Conservation (phyloP, 2,797 vertebrate genomes). For the Tauraco hartlaubi region DNA sequence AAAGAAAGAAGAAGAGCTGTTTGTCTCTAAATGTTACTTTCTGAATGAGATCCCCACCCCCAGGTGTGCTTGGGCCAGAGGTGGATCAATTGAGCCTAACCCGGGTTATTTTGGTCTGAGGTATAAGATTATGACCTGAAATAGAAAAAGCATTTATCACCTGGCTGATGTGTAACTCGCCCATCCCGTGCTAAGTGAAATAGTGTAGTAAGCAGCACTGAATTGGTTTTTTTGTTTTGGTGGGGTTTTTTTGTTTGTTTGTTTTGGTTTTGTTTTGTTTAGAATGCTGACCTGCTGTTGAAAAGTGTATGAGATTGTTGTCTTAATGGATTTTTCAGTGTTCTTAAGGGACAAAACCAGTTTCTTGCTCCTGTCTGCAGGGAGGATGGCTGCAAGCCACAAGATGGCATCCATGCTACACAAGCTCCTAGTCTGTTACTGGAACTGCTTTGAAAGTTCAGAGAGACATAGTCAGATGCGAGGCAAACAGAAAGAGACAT, state of each 20-base stretch:
- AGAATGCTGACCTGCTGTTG: not conserved
- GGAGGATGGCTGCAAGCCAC: not conserved
- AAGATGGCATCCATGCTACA: constrained; percentile 52
- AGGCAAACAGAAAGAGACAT: not conserved
- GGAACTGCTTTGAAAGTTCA: not conserved
- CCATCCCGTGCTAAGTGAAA: not conserved
- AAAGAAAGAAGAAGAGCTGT: not conserved
- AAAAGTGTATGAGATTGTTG: not conserved
- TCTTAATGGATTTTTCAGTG: not conserved
- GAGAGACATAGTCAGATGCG: not conserved
- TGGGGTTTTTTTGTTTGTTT: no score
- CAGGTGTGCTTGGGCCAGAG: not conserved
- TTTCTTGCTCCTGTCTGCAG: not conserved
- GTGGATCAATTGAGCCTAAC: not conserved
- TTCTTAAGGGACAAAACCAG: not conserved
- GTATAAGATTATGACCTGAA: not conserved
- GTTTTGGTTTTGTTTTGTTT: not conserved
- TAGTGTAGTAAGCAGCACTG: not conserved
- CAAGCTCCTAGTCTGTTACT: not conserved
- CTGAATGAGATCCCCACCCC: not conserved
- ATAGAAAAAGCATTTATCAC: not conserved
- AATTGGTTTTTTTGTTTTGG: no score
- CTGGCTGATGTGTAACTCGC: not conserved
- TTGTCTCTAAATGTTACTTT: not conserved
- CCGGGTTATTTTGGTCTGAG: not conserved